A percentile compares a stretch with the other conserved stretches of the same genome.
Evolutionary conservation across 1,140 invertebrate species (phyloP).

Genomic region (Archivesica marissinica): DNA sequence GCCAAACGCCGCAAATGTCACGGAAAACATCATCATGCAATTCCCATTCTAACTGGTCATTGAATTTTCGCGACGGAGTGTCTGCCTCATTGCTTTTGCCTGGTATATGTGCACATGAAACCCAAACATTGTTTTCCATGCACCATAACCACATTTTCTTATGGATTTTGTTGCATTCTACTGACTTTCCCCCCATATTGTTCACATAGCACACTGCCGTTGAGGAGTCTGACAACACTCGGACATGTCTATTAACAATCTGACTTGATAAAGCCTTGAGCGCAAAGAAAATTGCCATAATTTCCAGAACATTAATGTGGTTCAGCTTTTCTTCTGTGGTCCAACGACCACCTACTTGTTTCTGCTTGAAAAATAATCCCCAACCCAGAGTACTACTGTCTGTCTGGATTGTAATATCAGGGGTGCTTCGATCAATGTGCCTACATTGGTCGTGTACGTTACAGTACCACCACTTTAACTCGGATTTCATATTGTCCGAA

Average conservation of each 20-base stretch:
- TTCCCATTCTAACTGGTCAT: constrained; percentile 19
- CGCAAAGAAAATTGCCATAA: not conserved
- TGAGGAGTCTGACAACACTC: not conserved
- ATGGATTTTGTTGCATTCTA: not conserved
- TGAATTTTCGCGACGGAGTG: constrained; percentile 4
- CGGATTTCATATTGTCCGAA: not conserved
- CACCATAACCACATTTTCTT: constrained; percentile 22
- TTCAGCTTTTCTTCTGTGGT: not conserved
- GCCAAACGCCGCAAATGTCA: not conserved
- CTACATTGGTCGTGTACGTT: not conserved
- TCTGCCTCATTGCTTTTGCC: not conserved
- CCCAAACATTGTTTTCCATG: constrained; percentile 3
- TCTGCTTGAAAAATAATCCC: not conserved
- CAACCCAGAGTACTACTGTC: constrained; percentile 13
- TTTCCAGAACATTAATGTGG: constrained; percentile 12
- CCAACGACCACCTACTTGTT: constrained; percentile 22
- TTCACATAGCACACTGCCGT: constrained; percentile 10
- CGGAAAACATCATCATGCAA: not conserved
- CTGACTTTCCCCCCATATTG: constrained; percentile 15
- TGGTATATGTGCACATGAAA: constrained; percentile 4
- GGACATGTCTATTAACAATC: constrained; percentile 1
- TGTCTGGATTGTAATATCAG: constrained; percentile 9
- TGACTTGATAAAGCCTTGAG: not conserved
- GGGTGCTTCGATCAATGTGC: constrained; percentile 17
- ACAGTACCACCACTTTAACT: constrained; percentile 30